Base-by-base conservation (phyloP, 2,888 invertebrate species). In the Camptogramma bilineatum region DNA sequence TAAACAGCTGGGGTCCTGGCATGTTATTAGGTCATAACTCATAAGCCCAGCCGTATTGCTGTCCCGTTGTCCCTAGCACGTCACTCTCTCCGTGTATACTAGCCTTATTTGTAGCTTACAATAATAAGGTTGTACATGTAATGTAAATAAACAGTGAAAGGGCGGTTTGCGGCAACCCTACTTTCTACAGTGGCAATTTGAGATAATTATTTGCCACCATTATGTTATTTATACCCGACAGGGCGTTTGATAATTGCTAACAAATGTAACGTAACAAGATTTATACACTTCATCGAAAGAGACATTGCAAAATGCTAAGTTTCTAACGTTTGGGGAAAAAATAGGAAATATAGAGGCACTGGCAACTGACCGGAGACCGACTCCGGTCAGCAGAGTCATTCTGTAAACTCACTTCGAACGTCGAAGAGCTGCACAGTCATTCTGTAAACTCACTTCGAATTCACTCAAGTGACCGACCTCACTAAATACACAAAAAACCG, bases 81-180 rank as follows among this genome's bases (percentile, higher is more conserved):
- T 4, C 28, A 17, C 31, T 60, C 47, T 28, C 48, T 56, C 21
- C 21, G 60, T 61, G 54, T 61, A 44, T 19, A 24, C 19, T 10
- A 19, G 50, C 54, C 50, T 65, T 75, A 70, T 72, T 70, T 69
- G 39, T 19, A 44, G 66, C 72, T 50, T 51, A 51, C 60, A 71
- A 66, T 71, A 73, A 72, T 68, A 70, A 72, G 58, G 69, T 66
- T 73, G 69, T 76, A 51, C 50, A 42, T 54, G 44, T 52, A 48
- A 34, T 54, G 17, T 17, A 44, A 17, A 17, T 44, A 56, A 39
- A 55, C 46, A 55, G 64, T 60, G 64, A 65, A 65, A 65, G 50
- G 64, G 42, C 57, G 42, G 61, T 51, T 62, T 62, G 62, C 52
- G 70, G 52, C 71, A 71, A 66, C 69, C 71, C 68, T 69, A 57